Percentiles rank a stretch among this genome's conserved stretches.
phyloP scores from a whole-genome alignment of 2,113 vertebrate genomes.

The Alces alces region DNA sequence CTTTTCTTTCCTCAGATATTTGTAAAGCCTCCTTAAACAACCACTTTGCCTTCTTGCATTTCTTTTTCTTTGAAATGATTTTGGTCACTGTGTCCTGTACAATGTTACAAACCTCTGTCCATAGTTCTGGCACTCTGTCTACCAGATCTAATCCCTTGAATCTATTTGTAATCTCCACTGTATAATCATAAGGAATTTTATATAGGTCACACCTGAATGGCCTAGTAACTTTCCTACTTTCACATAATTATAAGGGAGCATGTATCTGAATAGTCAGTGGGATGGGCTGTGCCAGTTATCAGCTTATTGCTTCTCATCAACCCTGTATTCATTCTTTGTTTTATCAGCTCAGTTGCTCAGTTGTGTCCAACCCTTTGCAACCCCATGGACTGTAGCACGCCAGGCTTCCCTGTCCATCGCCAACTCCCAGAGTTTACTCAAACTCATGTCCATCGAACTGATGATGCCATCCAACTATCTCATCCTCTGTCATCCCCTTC shows the following conservation, averaged over 20 bases:
- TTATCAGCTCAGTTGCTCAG: not conserved
- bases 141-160: not conserved
- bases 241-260: not conserved
- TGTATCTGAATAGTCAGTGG: not conserved
- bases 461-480: not conserved
- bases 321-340: not conserved
- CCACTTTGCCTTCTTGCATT: not conserved
- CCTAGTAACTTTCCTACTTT: not conserved
- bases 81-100: not conserved
- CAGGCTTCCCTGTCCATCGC: not conserved
- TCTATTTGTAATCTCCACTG: not conserved
- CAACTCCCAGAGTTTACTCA: not conserved
- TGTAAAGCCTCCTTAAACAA: not conserved
- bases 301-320: not conserved
- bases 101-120: not conserved
- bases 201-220: not conserved
- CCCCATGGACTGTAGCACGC: not conserved
- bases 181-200: not conserved
- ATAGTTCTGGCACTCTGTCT: not conserved
- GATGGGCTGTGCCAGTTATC: not conserved
- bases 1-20: not conserved
- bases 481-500: not conserved
- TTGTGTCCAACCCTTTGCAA: rapidly evolving
- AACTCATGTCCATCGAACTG: not conserved
- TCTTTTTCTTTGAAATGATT: not conserved